Conservation (phyloP, 1,140 invertebrate genomes). For the Schlechtendalia chinensis region DNA sequence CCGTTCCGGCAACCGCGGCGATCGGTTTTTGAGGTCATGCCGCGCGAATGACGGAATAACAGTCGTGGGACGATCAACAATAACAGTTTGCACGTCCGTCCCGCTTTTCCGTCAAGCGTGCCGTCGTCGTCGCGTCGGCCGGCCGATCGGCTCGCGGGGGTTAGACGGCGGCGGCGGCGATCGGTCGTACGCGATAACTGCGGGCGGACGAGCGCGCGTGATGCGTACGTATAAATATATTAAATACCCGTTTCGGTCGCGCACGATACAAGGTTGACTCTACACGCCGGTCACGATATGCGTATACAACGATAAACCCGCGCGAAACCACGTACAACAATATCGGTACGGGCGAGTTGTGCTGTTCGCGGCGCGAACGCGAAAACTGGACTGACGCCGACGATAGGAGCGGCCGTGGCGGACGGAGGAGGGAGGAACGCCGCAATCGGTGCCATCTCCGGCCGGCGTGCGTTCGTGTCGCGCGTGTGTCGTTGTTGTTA, state of each 20-base stretch:
- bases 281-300: not conserved
- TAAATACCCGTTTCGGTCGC: conserved; percentile 20
- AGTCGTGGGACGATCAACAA: no score
- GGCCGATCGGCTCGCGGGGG: no score
- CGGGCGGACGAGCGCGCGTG: not conserved
- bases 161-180: not conserved
- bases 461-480: not conserved
- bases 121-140: no score
- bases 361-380: not conserved
- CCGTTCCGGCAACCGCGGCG: conserved; percentile 2
- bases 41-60: no score
- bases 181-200: not conserved
- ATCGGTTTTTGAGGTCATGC: not conserved
- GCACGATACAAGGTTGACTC: conserved; percentile 25
- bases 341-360: not conserved
- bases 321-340: not conserved
- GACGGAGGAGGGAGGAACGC: not conserved
- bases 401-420: no score
- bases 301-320: no score
- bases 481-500: not conserved
- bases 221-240: not conserved
- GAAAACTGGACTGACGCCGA: conserved; percentile 13
- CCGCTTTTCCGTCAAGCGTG: no score
- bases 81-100: no score
- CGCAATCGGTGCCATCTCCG: not conserved